A percentile compares a stretch with the other conserved stretches of the same genome.
phyloP scores from a whole-genome alignment of 2,797 vertebrate genomes.

The Gallinago stenura region DNA sequence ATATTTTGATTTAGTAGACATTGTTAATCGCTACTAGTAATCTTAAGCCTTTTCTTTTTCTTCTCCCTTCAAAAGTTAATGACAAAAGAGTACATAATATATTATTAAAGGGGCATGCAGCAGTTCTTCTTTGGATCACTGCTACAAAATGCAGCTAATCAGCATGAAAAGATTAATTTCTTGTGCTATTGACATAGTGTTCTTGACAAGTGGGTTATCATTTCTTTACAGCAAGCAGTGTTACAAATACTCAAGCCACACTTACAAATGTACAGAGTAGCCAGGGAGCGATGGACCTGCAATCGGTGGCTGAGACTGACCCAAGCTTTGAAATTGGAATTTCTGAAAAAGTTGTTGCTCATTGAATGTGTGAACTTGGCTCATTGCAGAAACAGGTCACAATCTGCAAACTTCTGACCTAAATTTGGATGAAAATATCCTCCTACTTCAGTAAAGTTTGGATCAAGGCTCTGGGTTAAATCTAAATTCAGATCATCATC shows the following conservation, averaged over 20 bases:
- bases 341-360: background rate
- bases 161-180: background rate
- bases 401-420: background rate
- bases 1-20: background rate
- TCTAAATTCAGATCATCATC: background rate
- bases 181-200: background rate
- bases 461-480: background rate
- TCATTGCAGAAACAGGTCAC: background rate
- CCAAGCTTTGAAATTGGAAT: background rate
- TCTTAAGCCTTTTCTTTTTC: background rate
- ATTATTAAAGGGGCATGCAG: background rate
- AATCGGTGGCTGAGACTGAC: background rate
- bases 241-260: background rate
- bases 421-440: background rate
- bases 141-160: background rate
- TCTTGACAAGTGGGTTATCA: conserved; percentile 9
- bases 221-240: conserved; percentile 13
- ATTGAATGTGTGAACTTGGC: background rate
- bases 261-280: background rate
- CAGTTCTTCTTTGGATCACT: background rate
- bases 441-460: background rate
- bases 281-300: background rate
- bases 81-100: background rate
- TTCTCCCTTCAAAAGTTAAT: conserved; percentile 17
- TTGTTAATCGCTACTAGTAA: conserved; percentile 32